Percentiles rank a stretch among this genome's conserved stretches.
Evolutionary conservation across 2,113 vertebrate genomes (phyloP).

Genomic region (Coracopsis vasa): DNA sequence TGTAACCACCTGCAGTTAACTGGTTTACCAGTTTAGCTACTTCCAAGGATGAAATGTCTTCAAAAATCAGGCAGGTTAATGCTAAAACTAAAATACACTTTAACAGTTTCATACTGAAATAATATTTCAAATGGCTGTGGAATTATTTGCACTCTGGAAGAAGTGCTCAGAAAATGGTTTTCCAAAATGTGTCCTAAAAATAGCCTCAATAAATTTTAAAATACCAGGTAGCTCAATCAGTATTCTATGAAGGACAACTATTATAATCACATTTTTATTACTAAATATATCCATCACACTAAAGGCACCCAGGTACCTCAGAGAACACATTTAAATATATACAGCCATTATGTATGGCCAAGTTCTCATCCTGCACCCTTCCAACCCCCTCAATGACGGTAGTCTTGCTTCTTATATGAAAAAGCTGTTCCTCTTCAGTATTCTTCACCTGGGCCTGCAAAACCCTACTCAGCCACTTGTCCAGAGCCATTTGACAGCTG

Average conservation of each 20-base stretch:
- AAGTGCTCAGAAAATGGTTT: background rate
- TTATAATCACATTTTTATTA: background rate
- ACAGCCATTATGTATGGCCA: background rate
- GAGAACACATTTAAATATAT: background rate
- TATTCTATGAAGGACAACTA: background rate
- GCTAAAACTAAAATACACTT: background rate
- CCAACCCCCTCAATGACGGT: background rate
- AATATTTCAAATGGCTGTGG: background rate
- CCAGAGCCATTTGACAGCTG: background rate
- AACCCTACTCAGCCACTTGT: background rate
- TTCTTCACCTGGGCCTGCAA: background rate
- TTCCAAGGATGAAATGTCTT: background rate
- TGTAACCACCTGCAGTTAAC: conserved; percentile 49
- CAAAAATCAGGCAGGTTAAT: background rate
- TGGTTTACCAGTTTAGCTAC: background rate
- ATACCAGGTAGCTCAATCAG: background rate
- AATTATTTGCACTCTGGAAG: background rate
- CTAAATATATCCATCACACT: background rate
- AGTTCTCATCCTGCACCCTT: background rate
- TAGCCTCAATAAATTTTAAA: background rate
- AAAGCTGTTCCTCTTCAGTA: background rate
- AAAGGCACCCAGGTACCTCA: background rate
- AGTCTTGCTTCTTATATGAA: background rate
- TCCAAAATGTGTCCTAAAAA: background rate
- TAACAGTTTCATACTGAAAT: background rate